phyloP scores from a whole-genome alignment of 2,888 invertebrate species.

The Amaurobius ferox region DNA sequence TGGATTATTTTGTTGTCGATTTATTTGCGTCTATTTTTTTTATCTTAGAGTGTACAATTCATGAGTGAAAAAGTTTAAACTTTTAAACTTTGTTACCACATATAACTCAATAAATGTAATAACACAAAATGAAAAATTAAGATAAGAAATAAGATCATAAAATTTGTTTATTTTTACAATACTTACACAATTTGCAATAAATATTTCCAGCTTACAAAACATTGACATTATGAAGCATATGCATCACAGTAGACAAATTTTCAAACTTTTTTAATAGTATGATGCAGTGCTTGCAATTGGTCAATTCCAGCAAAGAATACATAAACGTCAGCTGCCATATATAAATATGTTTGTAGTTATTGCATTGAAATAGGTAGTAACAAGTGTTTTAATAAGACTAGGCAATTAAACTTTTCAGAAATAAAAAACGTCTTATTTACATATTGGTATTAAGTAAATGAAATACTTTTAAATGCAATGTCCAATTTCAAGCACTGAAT shows the following conservation, averaged over 20 bases:
- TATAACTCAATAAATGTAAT: no score
- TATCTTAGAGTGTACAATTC: no score
- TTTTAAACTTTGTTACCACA: no score
- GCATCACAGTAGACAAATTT: slow-evolving; percentile 55
- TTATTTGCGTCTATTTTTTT: no score
- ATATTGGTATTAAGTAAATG: neutral
- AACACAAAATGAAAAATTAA: no score
- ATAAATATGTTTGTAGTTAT: neutral
- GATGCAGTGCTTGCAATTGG: slow-evolving; percentile 61
- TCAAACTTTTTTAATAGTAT: neutral
- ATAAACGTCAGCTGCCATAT: slow-evolving; percentile 4
- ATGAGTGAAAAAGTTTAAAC: no score
- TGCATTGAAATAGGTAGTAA: neutral
- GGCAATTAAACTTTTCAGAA: no score
- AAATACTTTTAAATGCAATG: neutral
- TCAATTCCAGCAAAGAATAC: neutral
- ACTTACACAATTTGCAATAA: slow-evolving; percentile 61
- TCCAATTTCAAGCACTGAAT: slow-evolving; percentile 49
- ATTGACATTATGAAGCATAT: slow-evolving; percentile 55
- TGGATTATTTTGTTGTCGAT: no score
- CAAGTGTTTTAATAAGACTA: no score
- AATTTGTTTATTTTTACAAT: slow-evolving; percentile 61
- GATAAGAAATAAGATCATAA: slow-evolving; percentile 54
- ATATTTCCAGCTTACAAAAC: slow-evolving; percentile 64
- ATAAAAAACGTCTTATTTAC: neutral